Evolutionary conservation across 2,797 vertebrate genomes (phyloP).

Genomic region (Cebuella pygmaea): DNA sequence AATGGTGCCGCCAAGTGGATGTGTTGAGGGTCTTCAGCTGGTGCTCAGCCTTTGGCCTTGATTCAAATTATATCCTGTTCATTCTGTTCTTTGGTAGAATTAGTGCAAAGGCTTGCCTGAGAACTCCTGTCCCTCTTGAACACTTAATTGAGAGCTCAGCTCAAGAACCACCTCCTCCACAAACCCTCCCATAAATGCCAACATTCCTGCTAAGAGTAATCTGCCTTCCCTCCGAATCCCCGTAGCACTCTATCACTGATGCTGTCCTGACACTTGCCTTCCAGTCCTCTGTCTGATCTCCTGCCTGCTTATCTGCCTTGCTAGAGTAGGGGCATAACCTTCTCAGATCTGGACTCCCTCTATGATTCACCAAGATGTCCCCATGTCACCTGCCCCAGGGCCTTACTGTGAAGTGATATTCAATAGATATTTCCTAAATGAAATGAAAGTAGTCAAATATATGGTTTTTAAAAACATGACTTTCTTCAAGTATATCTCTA

Average conservation of each 20-base stretch:
- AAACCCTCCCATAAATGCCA: neutral
- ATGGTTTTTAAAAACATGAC: neutral
- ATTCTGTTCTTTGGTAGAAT: conserved; percentile 63
- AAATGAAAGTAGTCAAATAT: neutral
- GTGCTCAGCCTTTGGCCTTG: conserved; percentile 64
- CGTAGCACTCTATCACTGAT: neutral
- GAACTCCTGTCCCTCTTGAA: neutral
- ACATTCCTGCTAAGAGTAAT: neutral
- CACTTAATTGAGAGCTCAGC: conserved; percentile 48
- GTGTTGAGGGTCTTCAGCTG: conserved; percentile 63
- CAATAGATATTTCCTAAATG: neutral
- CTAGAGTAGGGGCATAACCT: neutral
- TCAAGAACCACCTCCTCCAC: conserved; percentile 59
- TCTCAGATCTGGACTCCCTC: neutral
- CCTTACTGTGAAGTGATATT: neutral
- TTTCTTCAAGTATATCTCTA: conserved; percentile 22
- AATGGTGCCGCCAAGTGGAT: conserved; percentile 30
- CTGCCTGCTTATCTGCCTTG: conserved; percentile 6
- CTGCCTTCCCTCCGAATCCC: neutral
- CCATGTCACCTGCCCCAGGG: neutral
- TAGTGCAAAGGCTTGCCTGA: conserved; percentile 65
- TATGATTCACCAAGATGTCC: neutral
- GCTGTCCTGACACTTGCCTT: neutral
- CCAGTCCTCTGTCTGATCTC: neutral
- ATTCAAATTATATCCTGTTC: neutral